Evolutionary conservation across 2,888 invertebrate species (phyloP).

Genomic region (Andrena haemorrhoa): DNA sequence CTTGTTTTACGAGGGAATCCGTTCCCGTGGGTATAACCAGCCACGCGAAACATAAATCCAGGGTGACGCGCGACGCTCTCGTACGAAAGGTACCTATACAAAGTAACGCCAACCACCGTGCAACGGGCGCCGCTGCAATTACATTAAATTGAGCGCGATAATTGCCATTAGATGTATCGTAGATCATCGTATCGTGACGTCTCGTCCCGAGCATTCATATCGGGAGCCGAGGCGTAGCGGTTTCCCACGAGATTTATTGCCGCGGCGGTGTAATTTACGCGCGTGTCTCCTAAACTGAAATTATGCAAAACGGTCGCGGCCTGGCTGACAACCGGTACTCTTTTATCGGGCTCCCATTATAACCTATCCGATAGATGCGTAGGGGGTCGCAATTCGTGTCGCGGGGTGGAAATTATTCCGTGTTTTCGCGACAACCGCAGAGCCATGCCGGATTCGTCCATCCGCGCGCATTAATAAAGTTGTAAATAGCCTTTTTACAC

Average conservation of each 20-base stretch:
- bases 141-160: conserved; percentile 45
- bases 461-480: conserved; percentile 29
- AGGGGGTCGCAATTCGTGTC: background rate
- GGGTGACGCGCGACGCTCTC: background rate
- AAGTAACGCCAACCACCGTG: conserved; percentile 1
- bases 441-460: conserved; percentile 4
- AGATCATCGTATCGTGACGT: conserved; percentile 27
- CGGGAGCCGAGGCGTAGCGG: conserved; percentile 28
- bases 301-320: conserved; percentile 51
- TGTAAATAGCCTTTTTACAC: conserved; percentile 45
- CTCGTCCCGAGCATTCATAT: background rate
- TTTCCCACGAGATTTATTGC: conserved; percentile 52
- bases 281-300: conserved; percentile 57
- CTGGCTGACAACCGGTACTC: conserved; percentile 32
- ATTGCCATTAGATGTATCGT: conserved; percentile 45
- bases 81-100: conserved; percentile 18
- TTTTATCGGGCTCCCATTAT: conserved; percentile 38
- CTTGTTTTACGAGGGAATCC: background rate
- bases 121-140: conserved; percentile 26
- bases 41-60: background rate
- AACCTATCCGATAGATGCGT: conserved; percentile 24
- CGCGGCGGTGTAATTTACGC: conserved; percentile 46
- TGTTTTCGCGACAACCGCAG: conserved; percentile 11
- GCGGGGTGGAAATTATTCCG: conserved; percentile 29
- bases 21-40: background rate